Conservation (phyloP, 2,888 invertebrate genomes). For the Drymonia ruficornis region DNA sequence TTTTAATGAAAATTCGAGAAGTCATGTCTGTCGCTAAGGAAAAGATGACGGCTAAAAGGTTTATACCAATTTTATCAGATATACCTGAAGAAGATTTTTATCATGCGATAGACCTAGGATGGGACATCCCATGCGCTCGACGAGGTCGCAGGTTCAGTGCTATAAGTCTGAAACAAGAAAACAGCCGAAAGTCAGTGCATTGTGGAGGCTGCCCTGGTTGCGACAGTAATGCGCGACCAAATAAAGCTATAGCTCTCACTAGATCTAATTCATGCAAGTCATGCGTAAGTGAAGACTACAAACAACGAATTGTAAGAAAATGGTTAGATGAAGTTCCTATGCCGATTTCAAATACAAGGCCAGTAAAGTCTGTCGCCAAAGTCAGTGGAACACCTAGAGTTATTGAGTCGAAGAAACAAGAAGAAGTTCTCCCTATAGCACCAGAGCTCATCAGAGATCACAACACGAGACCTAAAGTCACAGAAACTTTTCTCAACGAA, state of each 20-base stretch:
- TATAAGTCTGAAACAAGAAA: constrained; percentile 86
- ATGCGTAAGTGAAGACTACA: constrained; percentile 87
- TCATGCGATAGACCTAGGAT: constrained; percentile 76
- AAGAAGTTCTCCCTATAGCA: constrained; percentile 39
- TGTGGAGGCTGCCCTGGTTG: constrained; percentile 90
- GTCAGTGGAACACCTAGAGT: constrained; percentile 72
- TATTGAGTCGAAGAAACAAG: constrained; percentile 57
- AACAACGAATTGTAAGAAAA: constrained; percentile 90
- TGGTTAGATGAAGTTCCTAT: constrained; percentile 90
- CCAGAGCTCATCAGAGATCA: constrained; percentile 43
- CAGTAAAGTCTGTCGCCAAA: constrained; percentile 70
- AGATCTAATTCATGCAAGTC: constrained; percentile 83
- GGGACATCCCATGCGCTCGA: constrained; percentile 77
- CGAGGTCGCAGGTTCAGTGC: constrained; percentile 83
- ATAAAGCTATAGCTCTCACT: constrained; percentile 58
- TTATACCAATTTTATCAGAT: constrained; percentile 90
- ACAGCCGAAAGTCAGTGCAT: constrained; percentile 82
- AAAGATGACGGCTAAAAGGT: constrained; percentile 93
- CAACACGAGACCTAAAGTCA: constrained; percentile 23
- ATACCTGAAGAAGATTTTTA: constrained; percentile 91
- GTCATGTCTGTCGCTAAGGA: constrained; percentile 95
- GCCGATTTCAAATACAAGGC: constrained; percentile 48
- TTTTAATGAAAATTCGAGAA: constrained; percentile 94
- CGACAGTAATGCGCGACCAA: constrained; percentile 64
- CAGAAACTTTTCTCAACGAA: constrained; percentile 24